These are phyloP conservation scores for Coturnix japonica DNA, from an alignment of 2,113 vertebrate species.

Conservation along the genomic window DNA sequence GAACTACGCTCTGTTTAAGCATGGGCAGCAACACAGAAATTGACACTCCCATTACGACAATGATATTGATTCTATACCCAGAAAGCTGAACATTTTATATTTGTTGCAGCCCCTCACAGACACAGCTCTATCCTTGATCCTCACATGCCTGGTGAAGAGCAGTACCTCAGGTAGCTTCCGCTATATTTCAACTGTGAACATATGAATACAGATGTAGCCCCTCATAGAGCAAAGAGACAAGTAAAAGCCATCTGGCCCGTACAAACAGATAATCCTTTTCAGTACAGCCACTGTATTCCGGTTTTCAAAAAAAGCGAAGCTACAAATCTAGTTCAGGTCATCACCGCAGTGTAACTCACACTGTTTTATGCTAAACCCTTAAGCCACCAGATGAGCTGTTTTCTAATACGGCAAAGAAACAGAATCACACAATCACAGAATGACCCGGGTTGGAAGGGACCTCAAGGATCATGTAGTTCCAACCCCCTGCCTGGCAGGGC, in stretches of 20 bases:
- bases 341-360: fast-evolving
- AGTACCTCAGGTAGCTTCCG: fast-evolving
- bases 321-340: neutral
- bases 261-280: neutral
- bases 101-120: neutral
- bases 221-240: neutral
- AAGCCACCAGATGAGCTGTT: neutral
- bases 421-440: too few species aligned
- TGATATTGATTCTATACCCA: neutral
- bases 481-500: too few species aligned
- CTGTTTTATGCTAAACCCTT: neutral
- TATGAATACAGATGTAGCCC: neutral
- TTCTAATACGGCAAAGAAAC: neutral
- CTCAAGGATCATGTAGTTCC: too few species aligned
- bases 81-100: neutral
- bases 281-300: neutral
- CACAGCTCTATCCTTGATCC: neutral
- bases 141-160: neutral
- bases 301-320: neutral
- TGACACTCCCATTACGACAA: neutral
- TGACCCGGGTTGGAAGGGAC: too few species aligned
- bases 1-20: neutral
- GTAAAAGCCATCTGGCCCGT: neutral
- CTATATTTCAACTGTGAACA: fast-evolving
- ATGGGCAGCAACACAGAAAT: neutral